Conservation (phyloP, 2,888 invertebrate species). For the Drosophila nigricruria region DNA sequence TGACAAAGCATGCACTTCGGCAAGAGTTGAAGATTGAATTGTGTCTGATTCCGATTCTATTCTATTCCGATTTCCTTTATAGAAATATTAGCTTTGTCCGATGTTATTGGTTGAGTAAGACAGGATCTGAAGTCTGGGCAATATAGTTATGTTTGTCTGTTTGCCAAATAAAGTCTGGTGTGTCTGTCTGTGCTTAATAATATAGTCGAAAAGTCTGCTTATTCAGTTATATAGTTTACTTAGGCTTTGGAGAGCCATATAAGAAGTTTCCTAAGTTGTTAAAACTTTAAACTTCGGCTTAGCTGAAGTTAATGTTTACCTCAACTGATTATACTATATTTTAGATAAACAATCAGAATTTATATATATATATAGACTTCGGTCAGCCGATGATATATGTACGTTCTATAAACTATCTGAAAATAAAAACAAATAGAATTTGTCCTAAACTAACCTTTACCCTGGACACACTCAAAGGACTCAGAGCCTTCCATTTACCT, state of each 20-base stretch:
- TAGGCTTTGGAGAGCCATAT: background rate
- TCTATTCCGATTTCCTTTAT: background rate
- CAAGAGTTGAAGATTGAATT: background rate
- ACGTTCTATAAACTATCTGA: background rate
- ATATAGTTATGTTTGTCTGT: background rate
- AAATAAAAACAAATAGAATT: background rate
- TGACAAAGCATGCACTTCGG: background rate
- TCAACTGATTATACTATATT: background rate
- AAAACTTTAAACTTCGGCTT: background rate
- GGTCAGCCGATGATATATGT: constrained; percentile 20
- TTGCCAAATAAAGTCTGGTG: background rate
- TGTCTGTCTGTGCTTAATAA: background rate
- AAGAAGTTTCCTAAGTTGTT: background rate
- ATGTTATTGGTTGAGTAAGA: background rate
- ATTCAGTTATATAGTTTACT: background rate
- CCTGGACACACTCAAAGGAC: background rate
- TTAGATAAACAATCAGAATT: no score
- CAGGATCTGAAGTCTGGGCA: background rate
- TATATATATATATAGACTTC: constrained; percentile 14
- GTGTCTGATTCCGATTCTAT: no score
- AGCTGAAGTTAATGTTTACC: background rate
- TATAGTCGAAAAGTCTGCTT: background rate
- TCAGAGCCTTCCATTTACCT: background rate
- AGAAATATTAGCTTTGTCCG: no score
- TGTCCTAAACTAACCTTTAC: no score